phyloP scores from a whole-genome alignment of 2,797 vertebrate species.

The Danio kyathit region DNA sequence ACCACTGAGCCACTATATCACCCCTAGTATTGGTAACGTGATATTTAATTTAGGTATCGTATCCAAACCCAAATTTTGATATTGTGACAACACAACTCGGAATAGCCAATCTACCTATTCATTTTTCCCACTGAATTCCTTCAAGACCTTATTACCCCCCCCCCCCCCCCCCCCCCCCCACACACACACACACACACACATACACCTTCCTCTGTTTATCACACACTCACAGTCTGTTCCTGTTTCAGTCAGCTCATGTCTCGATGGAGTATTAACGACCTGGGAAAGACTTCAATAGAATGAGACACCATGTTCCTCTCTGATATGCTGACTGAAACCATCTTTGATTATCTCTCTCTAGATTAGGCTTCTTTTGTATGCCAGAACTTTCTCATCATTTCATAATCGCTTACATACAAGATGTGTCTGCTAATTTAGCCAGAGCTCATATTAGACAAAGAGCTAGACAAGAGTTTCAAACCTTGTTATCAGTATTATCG shows the following conservation, averaged over 20 bases:
- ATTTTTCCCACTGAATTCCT: slow-evolving; percentile 3
- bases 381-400: slow-evolving; percentile 27
- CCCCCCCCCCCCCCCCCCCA: too few species aligned
- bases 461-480: background rate
- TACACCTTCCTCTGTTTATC: slow-evolving; percentile 26
- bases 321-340: slow-evolving; percentile 36
- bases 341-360: slow-evolving; percentile 54
- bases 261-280: slow-evolving; percentile 21
- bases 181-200: slow-evolving; percentile 20
- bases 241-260: slow-evolving; percentile 36
- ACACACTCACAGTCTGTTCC: slow-evolving; percentile 33
- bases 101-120: slow-evolving; percentile 6
- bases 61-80: too few species aligned
- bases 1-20: too few species aligned
- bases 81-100: too few species aligned
- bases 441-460: slow-evolving; percentile 18
- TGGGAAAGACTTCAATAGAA: slow-evolving; percentile 50
- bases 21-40: too few species aligned
- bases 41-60: too few species aligned
- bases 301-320: slow-evolving; percentile 46
- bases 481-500: background rate
- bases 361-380: slow-evolving; percentile 43
- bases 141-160: background rate
- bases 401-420: slow-evolving; percentile 29
- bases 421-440: slow-evolving; percentile 19